A percentile compares a stretch with the other conserved stretches of the same genome.
Evolutionary conservation across 2,113 vertebrate species (phyloP).

Genomic region (Pseudorectes ferrugineus): DNA sequence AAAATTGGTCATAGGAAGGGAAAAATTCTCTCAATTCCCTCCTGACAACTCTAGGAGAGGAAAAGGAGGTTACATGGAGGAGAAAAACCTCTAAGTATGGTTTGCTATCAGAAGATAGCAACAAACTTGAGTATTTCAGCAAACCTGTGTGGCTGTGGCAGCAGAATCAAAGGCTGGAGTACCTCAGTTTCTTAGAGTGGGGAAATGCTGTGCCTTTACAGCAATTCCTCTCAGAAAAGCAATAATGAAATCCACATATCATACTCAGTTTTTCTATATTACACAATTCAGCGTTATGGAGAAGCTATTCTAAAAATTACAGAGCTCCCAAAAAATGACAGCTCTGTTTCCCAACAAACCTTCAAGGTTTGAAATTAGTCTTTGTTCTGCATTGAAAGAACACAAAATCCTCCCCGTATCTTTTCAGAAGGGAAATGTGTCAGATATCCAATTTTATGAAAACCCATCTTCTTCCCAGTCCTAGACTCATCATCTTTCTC

Average conservation of each 20-base stretch:
- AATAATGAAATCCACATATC: neutral
- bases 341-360: neutral
- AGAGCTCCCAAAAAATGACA: neutral
- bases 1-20: neutral
- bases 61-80: neutral
- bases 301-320: neutral
- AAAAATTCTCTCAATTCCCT: neutral
- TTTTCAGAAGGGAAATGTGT: neutral
- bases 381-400: neutral
- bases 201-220: neutral
- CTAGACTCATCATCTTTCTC: neutral
- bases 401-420: neutral
- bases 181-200: neutral
- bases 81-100: fast-evolving
- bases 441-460: neutral
- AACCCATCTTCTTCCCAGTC: neutral
- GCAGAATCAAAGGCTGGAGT: neutral
- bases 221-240: neutral
- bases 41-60: neutral
- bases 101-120: neutral
- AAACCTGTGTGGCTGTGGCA: neutral
- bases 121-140: neutral
- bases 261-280: neutral
- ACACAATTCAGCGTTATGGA: fast-evolving
- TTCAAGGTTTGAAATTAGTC: neutral